Percentiles rank a stretch among this genome's conserved stretches.
Conservation (phyloP, 1,140 invertebrate genomes). For the Anagrus nilaparvatae region DNA sequence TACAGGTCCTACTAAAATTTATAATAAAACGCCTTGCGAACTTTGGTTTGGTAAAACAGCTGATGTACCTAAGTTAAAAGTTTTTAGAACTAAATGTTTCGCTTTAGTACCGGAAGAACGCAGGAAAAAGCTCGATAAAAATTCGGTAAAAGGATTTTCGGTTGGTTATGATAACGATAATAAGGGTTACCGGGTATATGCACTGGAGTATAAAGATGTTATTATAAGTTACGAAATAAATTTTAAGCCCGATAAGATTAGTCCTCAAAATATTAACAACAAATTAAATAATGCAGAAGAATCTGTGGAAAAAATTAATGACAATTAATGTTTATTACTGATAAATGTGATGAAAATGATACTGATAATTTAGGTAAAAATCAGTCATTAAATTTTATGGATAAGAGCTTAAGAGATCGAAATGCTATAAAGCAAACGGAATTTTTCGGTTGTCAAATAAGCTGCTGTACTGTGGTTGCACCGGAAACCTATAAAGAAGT, state of each 20-base stretch:
- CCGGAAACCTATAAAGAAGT: conserved; percentile 7
- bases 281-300: background rate
- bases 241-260: conserved; percentile 2
- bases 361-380: background rate
- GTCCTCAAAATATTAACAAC: background rate
- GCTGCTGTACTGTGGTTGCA: background rate
- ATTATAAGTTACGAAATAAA: conserved; percentile 8
- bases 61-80: conserved; percentile 1
- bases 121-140: conserved; percentile 10
- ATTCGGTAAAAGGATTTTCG: conserved; percentile 7
- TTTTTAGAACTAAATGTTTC: conserved; percentile 6
- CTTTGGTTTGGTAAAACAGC: conserved; percentile 15
- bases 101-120: conserved; percentile 4
- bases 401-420: background rate
- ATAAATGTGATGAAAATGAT: background rate
- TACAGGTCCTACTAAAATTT: conserved; percentile 14
- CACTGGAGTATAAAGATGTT: background rate
- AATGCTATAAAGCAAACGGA: background rate
- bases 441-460: background rate
- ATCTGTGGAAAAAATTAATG: no score
- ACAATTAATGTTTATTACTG: background rate
- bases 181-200: conserved; percentile 12
- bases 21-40: conserved; percentile 20
- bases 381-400: background rate
- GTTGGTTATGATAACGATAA: conserved; percentile 10